Evolutionary conservation across 2,113 vertebrate genomes (phyloP).

Genomic region (Budorcas taxicolor): DNA sequence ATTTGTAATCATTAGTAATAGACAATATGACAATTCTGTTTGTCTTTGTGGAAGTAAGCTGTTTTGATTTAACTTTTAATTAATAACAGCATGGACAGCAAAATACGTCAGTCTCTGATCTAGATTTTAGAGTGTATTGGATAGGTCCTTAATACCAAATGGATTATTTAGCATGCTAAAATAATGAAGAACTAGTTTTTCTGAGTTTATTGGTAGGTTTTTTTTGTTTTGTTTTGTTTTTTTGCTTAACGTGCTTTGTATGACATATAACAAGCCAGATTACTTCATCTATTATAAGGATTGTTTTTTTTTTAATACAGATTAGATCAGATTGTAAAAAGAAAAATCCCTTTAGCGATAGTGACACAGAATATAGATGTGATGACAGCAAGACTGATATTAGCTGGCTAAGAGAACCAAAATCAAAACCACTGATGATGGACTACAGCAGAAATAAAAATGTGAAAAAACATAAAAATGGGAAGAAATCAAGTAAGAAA

Average conservation of each 20-base stretch:
- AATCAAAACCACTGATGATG: slow-evolving; percentile 82
- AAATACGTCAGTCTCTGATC: neutral
- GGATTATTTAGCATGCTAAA: neutral
- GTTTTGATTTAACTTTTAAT: neutral
- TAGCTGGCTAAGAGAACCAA: slow-evolving; percentile 89
- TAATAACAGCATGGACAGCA: neutral
- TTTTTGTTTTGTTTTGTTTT: neutral
- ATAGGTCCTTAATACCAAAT: neutral
- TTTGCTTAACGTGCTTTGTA: neutral
- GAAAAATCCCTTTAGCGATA: slow-evolving; percentile 91
- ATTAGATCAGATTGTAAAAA: slow-evolving; percentile 69
- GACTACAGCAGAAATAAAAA: slow-evolving; percentile 85
- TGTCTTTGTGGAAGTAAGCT: neutral
- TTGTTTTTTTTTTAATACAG: slow-evolving; percentile 49
- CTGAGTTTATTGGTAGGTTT: neutral
- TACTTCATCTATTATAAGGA: neutral
- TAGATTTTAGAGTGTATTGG: neutral
- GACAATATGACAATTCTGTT: neutral
- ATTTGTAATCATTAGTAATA: neutral
- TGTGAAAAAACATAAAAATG: neutral
- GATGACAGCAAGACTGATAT: slow-evolving; percentile 84
- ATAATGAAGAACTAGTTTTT: slow-evolving; percentile 8
- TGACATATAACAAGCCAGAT: neutral
- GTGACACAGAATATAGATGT: slow-evolving; percentile 84
- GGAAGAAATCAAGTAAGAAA: slow-evolving; percentile 73